These are phyloP conservation scores for Metalampra italica DNA, from an alignment of 2,888 invertebrate species.

Conservation along the genomic window DNA sequence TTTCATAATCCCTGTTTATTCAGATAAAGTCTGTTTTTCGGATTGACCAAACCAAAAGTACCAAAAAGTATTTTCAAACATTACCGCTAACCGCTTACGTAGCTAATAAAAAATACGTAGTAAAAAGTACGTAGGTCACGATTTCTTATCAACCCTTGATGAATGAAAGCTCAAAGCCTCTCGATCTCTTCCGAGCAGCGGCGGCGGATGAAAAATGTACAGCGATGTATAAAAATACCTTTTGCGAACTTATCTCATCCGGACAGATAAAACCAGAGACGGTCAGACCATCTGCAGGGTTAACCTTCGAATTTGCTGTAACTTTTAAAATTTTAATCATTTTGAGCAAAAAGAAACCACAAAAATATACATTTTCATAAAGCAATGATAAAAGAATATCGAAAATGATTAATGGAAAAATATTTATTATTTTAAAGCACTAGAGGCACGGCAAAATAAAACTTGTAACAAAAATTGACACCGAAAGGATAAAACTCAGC, in stretches of 20 bases:
- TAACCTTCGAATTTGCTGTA: no score
- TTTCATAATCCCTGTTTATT: neutral
- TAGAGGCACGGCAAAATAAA: no score
- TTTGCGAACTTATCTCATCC: constrained; percentile 16
- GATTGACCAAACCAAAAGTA: neutral
- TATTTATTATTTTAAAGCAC: no score
- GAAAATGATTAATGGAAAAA: no score
- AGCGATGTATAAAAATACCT: constrained; percentile 16
- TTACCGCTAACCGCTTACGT: neutral
- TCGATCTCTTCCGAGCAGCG: constrained; percentile 18
- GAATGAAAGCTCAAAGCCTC: constrained; percentile 35
- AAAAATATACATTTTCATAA: no score
- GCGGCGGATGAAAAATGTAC: constrained; percentile 36
- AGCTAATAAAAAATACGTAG: neutral
- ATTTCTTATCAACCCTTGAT: constrained; percentile 27
- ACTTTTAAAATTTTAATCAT: no score
- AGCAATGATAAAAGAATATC: no score
- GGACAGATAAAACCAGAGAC: constrained; percentile 7
- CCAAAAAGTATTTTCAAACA: neutral
- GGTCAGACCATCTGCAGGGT: no score
- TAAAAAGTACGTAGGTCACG: constrained; percentile 9
- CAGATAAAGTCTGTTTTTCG: neutral
- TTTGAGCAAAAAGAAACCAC: no score
- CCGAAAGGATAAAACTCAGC: no score
- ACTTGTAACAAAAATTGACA: no score